A percentile compares a stretch with the other conserved stretches of the same genome.
phyloP scores from a whole-genome alignment of 1,140 invertebrate genomes.

The Papilio helenus region DNA sequence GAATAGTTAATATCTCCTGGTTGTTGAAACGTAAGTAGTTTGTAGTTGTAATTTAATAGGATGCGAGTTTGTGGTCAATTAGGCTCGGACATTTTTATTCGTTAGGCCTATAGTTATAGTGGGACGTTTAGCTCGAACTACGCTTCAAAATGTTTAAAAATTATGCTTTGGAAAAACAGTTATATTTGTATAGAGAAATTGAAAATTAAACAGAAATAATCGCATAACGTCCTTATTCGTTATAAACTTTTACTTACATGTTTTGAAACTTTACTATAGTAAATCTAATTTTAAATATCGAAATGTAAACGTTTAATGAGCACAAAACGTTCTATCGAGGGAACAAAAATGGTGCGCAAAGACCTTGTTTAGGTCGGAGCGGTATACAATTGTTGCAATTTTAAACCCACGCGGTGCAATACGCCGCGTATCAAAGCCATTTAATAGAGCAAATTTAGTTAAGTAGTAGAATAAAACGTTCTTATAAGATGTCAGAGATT shows the following conservation, averaged over 20 bases:
- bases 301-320: background rate
- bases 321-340: constrained; percentile 32
- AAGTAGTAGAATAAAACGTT: constrained; percentile 5
- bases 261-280: background rate
- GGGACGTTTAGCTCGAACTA: constrained; percentile 35
- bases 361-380: constrained; percentile 11
- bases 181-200: background rate
- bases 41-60: constrained; percentile 57
- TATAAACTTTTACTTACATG: background rate
- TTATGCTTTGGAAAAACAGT: background rate
- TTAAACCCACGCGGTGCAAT: constrained; percentile 15
- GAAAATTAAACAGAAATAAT: background rate
- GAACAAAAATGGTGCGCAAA: constrained; percentile 37
- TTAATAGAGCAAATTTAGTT: constrained; percentile 31
- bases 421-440: constrained; percentile 26
- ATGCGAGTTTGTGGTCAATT: constrained; percentile 78
- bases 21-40: constrained; percentile 74
- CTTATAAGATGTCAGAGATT: constrained; percentile 18
- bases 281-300: background rate
- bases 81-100: constrained; percentile 64
- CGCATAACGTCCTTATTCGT: background rate
- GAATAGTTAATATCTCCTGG: constrained; percentile 75
- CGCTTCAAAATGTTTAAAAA: background rate
- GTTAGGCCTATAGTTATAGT: constrained; percentile 56
- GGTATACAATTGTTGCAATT: constrained; percentile 32